Conservation (phyloP, 1,140 invertebrate genomes). For the Lineus longissimus region DNA sequence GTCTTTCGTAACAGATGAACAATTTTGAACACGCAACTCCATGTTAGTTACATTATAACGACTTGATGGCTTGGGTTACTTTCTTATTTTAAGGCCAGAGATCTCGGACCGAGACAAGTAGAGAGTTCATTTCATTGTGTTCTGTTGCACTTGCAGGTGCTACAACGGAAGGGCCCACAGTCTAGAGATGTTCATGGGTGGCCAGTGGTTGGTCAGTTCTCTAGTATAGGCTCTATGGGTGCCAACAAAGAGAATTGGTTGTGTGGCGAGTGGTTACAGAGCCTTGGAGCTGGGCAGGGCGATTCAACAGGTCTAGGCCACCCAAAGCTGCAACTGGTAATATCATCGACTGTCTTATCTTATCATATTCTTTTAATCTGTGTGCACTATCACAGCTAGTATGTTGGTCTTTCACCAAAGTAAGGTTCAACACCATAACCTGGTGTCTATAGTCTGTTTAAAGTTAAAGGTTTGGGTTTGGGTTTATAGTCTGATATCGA, state of each 20-base stretch:
- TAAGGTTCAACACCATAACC: too few species aligned
- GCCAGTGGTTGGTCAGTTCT: conserved; percentile 78
- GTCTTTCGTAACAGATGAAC: too few species aligned
- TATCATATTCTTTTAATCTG: not conserved
- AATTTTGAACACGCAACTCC: too few species aligned
- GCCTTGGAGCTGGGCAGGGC: conserved; percentile 51
- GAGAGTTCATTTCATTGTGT: not conserved
- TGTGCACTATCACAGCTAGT: too few species aligned
- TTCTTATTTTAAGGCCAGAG: too few species aligned
- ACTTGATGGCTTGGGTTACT: too few species aligned
- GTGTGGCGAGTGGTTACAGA: conserved; percentile 62
- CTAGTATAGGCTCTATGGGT: conserved; percentile 84
- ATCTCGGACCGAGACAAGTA: too few species aligned
- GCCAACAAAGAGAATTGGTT: conserved; percentile 68
- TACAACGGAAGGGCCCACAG: conserved; percentile 44
- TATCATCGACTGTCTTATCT: not conserved
- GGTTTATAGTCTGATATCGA: too few species aligned
- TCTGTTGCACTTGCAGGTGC: conserved; percentile 33
- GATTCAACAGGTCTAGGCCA: conserved; percentile 16
- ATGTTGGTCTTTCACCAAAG: too few species aligned
- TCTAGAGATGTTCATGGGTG: conserved; percentile 53
- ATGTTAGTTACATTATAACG: too few species aligned
- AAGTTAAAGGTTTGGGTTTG: too few species aligned
- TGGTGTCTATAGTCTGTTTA: too few species aligned
- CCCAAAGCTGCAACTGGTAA: conserved; percentile 47